Evolutionary conservation across 1,140 invertebrate species (phyloP).

Genomic region (Maconellicoccus hirsutus): DNA sequence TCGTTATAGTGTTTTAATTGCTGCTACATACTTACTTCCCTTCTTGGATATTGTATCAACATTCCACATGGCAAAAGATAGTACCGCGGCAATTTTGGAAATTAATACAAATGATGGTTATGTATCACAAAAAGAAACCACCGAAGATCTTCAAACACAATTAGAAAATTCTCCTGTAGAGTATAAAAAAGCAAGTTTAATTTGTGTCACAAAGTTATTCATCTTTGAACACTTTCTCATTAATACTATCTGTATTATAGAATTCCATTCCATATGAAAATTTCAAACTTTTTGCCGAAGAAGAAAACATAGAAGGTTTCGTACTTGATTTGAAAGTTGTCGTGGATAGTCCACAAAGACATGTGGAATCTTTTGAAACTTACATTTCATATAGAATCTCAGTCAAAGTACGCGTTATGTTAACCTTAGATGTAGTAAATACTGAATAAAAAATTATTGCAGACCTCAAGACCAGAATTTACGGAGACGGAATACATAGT

Average conservation of each 20-base stretch:
- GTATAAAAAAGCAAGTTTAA: background rate
- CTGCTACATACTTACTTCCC: too few species aligned
- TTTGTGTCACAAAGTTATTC: background rate
- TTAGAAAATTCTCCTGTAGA: background rate
- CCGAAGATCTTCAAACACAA: background rate
- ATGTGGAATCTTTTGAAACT: constrained; percentile 59
- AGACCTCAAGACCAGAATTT: constrained; percentile 54
- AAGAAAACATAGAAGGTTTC: constrained; percentile 14
- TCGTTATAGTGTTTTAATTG: too few species aligned
- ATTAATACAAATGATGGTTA: background rate
- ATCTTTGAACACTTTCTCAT: background rate
- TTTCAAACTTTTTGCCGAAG: constrained; percentile 1
- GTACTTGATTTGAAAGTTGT: constrained; percentile 47
- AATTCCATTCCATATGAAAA: background rate
- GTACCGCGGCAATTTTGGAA: background rate
- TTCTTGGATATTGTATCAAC: too few species aligned
- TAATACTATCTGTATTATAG: background rate
- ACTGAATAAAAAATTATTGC: constrained; percentile 27
- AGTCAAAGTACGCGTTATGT: constrained; percentile 34
- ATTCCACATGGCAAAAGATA: background rate
- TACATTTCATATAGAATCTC: constrained; percentile 60
- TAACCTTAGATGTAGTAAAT: background rate
- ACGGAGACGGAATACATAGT: constrained; percentile 54
- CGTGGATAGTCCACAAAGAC: constrained; percentile 68
- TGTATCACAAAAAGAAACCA: background rate